Conservation (phyloP, 2,888 invertebrate species). For the Xanthorhoe designata region DNA sequence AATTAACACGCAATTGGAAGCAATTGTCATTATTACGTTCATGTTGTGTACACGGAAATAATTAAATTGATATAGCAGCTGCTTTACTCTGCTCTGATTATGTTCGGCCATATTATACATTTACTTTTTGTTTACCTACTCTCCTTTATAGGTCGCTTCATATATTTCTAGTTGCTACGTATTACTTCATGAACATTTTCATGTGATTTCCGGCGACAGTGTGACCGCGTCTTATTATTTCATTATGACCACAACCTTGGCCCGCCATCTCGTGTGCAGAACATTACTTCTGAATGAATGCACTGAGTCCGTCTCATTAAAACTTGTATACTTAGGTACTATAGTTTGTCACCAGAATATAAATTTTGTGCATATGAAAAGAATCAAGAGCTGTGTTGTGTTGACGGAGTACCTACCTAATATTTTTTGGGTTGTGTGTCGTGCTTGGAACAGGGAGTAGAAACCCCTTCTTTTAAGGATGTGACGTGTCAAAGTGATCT, state of each 20-base stretch:
- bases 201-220: slow-evolving; percentile 5
- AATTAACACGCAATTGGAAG: not conserved
- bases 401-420: no score
- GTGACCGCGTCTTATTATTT: slow-evolving; percentile 16
- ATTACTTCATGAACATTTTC: not conserved
- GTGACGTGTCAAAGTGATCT: no score
- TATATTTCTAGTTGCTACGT: no score
- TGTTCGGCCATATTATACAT: no score
- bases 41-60: not conserved
- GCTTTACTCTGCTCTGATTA: no score
- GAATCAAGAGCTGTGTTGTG: no score
- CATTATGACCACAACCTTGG: slow-evolving; percentile 33
- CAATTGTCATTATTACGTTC: not conserved
- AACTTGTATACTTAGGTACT: not conserved
- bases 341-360: not conserved
- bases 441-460: no score
- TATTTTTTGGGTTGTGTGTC: no score
- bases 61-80: not conserved
- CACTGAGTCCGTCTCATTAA: slow-evolving; percentile 5
- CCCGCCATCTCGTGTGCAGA: slow-evolving; percentile 28
- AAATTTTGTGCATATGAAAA: not conserved
- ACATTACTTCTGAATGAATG: slow-evolving; percentile 30
- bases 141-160: no score
- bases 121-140: no score
- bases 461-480: no score